Base-by-base conservation (phyloP, 2,797 vertebrate species). In the Benthosema pterotum region DNA sequence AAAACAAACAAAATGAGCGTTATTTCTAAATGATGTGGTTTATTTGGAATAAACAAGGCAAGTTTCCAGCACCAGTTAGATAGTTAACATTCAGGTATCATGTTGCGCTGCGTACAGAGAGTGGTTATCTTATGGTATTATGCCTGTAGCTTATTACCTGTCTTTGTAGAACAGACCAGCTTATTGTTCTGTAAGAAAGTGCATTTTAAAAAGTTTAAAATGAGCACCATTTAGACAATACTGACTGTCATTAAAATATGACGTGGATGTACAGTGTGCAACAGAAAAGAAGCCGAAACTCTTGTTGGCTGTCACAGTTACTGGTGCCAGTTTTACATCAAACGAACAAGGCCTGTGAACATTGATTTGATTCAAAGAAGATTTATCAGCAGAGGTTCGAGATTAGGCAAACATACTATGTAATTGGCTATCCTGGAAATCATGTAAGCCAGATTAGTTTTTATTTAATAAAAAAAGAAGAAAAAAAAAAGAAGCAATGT, bases 11-110 rank as follows among this genome's bases (percentile, higher is more conserved):
- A 25, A 62, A 66, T 52, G 43, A 42, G 12, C 18, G 19, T 11
- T 17, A n/a, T 22, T 19, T 50, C 65, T 79, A 45, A 59, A 69
- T 59, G 66, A 72, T 52, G 57, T 80, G 18, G 63, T 89, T 91
- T 91, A 89, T 87, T 86, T 63, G 65, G 68, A 79, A 83, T 71
- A 72, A 68, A 76, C 57, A 67, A 72, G 67, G 63, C 69, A 69
- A 62, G 42, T 4, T 69, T 65, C 60, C 14, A 84, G 80, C 80
- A 88, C 78, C 82, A 73, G 77, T 83, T 60, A 63, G 61, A 71
- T 25, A 25, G 3, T 49, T 9, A 63, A 58, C 67, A 72, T 73
- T 71, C 49, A 67, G 53, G 73, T 69, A 75, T 73, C 50, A 74
- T 53, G 72, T 64, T 7, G 32, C 58, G 72, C 57, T 68, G 53